Evolutionary conservation across 1,140 invertebrate species (phyloP).

Genomic region (Charaxes varanes): DNA sequence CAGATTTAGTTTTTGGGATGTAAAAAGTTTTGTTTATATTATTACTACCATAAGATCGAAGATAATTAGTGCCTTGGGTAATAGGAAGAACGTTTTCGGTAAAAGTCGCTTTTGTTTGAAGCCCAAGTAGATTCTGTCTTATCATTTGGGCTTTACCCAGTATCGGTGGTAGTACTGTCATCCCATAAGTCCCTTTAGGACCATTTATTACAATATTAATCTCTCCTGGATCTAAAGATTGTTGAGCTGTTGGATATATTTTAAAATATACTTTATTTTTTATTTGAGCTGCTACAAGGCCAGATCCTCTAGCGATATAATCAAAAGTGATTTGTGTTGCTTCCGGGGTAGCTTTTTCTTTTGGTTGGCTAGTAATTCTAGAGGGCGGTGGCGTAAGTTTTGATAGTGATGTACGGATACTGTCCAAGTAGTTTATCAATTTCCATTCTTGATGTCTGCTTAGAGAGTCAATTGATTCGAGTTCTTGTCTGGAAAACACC

Average conservation of each 20-base stretch:
- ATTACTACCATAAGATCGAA: constrained; percentile 57
- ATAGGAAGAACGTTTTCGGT: constrained; percentile 58
- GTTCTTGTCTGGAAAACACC: constrained; percentile 73
- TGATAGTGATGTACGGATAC: constrained; percentile 61
- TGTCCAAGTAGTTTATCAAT: constrained; percentile 67
- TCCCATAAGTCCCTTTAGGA: constrained; percentile 63
- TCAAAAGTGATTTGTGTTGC: constrained; percentile 59
- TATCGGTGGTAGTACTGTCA: constrained; percentile 53
- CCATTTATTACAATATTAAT: constrained; percentile 68
- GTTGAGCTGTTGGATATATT: constrained; percentile 69
- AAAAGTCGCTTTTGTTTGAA: constrained; percentile 43
- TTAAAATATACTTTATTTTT: constrained; percentile 70
- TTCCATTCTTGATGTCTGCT: constrained; percentile 72
- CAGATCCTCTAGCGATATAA: constrained; percentile 75
- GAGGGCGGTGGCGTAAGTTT: constrained; percentile 52
- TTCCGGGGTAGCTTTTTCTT: constrained; percentile 42
- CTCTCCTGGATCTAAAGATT: constrained; percentile 64
- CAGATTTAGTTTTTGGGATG: constrained; percentile 63
- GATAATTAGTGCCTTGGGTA: constrained; percentile 55
- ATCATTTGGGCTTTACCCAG: constrained; percentile 65
- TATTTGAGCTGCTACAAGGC: constrained; percentile 71
- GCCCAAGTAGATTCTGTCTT: constrained; percentile 56
- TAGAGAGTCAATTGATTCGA: constrained; percentile 58
- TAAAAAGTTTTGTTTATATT: constrained; percentile 65
- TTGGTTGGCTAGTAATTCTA: constrained; percentile 17